A percentile compares a stretch with the other conserved stretches of the same genome.
These are phyloP conservation scores for Rhinogobio ventralis DNA, from an alignment of 2,797 vertebrate genomes.

Conservation along the genomic window DNA sequence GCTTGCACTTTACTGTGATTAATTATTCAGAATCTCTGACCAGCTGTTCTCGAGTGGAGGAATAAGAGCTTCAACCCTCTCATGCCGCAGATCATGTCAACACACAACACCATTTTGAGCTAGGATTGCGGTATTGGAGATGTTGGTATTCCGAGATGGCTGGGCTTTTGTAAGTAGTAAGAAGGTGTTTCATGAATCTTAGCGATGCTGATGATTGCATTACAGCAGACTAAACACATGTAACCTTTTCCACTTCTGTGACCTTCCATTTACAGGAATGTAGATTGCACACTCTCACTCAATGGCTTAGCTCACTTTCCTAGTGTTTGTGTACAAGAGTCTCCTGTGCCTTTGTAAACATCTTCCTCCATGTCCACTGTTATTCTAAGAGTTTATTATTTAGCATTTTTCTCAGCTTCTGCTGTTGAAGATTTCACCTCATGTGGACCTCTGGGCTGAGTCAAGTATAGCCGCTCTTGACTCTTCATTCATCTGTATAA, in stretches of 20 bases:
- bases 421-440: slow-evolving; percentile 29
- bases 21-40: slow-evolving; percentile 46
- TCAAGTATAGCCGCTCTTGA: slow-evolving; percentile 64
- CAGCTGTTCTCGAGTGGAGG: slow-evolving; percentile 25
- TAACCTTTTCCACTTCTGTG: slow-evolving; percentile 8
- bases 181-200: background rate
- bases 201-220: background rate
- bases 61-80: slow-evolving; percentile 19
- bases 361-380: slow-evolving; percentile 38
- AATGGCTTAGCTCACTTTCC: background rate
- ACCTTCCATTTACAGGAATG: background rate
- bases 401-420: slow-evolving; percentile 23
- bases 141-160: background rate
- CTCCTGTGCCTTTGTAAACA: slow-evolving; percentile 46
- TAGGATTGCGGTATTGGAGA: background rate
- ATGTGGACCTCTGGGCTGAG: slow-evolving; percentile 52
- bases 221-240: background rate
- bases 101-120: slow-evolving; percentile 8
- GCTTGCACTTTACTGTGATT: slow-evolving; percentile 28
- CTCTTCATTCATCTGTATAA: slow-evolving; percentile 73
- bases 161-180: background rate
- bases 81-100: background rate
- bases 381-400: slow-evolving; percentile 48
- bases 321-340: background rate
- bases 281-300: background rate